A percentile compares a stretch with the other conserved stretches of the same genome.
Conservation (phyloP, 2,797 vertebrate species). For the Anguilla marmorata region DNA sequence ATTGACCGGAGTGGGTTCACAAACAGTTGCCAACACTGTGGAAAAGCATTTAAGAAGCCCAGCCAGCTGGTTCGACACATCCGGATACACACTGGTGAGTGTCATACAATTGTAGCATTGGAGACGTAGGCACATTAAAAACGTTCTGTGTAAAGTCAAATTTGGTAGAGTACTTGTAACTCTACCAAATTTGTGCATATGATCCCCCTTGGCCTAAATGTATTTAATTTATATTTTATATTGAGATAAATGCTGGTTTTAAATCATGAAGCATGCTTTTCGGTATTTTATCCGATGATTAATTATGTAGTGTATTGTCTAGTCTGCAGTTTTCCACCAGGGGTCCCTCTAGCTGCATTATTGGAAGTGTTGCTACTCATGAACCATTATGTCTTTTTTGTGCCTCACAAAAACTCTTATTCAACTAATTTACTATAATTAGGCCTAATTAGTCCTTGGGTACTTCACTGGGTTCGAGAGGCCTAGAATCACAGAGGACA, state of each 20-base stretch:
- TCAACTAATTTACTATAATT: slow-evolving; percentile 9
- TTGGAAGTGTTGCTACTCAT: neutral
- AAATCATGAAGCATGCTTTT: too few species aligned
- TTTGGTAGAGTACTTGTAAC: too few species aligned
- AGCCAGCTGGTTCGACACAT: slow-evolving; percentile 94
- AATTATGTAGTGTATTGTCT: neutral
- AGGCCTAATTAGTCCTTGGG: slow-evolving; percentile 5
- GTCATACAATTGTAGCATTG: neutral
- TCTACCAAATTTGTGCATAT: neutral
- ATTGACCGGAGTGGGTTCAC: slow-evolving; percentile 94
- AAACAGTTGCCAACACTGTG: slow-evolving; percentile 94
- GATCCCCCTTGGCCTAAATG: neutral
- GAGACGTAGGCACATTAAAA: neutral
- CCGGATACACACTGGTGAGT: slow-evolving; percentile 94
- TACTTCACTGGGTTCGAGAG: neutral
- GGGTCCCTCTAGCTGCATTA: neutral
- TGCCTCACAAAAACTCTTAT: neutral
- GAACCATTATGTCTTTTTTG: neutral
- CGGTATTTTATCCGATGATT: neutral
- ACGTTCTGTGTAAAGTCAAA: neutral
- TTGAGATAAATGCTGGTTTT: too few species aligned
- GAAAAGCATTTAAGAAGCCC: slow-evolving; percentile 96
- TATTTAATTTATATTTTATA: neutral
- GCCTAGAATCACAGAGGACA: neutral
- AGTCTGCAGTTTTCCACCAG: slow-evolving; percentile 10